Evolutionary conservation across 2,797 vertebrate species (phyloP).

Genomic region (Orientallactaga sibirica): DNA sequence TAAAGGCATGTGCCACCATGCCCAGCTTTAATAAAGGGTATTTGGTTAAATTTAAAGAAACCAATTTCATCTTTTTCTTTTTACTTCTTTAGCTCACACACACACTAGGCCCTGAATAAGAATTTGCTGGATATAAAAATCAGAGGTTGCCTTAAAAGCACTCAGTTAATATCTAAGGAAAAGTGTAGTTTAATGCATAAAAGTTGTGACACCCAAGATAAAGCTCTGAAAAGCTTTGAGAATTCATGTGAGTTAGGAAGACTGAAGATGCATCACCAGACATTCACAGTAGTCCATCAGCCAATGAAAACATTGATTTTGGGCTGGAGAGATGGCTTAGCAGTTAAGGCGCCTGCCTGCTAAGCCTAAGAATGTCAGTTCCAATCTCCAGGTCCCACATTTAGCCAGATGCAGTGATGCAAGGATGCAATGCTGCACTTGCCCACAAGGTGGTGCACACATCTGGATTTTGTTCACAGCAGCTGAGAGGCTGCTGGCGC

Average conservation of each 20-base stretch:
- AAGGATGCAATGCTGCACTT: no score
- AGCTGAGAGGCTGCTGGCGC: no score
- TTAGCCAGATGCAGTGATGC: no score
- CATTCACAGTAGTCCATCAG: background rate
- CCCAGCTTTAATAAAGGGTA: background rate
- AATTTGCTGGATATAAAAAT: background rate
- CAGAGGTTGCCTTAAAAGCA: slow-evolving; percentile 17
- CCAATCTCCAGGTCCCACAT: no score
- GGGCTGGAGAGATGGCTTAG: no score
- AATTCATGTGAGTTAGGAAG: background rate
- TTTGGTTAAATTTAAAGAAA: slow-evolving; percentile 14
- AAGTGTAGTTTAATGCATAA: slow-evolving; percentile 1
- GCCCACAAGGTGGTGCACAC: no score
- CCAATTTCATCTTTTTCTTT: background rate
- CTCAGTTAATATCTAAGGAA: background rate
- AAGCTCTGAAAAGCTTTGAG: background rate
- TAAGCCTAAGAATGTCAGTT: no score
- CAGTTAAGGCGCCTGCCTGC: no score
- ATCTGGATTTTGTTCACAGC: no score
- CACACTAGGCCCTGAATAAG: background rate
- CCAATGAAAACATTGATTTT: background rate
- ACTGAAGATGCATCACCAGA: background rate
- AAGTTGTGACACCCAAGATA: background rate
- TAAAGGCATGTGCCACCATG: no score
- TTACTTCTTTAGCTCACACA: background rate